A percentile compares a stretch with the other conserved stretches of the same genome.
These are phyloP conservation scores for Furcula furcula DNA, from an alignment of 2,888 invertebrate genomes.

Conservation along the genomic window DNA sequence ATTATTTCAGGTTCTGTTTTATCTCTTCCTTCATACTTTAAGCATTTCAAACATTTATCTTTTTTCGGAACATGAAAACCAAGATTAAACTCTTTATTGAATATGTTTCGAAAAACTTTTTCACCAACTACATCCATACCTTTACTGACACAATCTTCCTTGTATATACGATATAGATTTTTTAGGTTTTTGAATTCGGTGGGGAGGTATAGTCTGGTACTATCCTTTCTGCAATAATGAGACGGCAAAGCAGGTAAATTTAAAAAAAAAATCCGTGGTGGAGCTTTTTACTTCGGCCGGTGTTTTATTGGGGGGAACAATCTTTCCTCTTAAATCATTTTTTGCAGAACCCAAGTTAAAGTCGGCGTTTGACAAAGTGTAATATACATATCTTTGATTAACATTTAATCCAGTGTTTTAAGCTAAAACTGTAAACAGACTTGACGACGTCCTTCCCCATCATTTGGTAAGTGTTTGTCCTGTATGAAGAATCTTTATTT, in stretches of 20 bases:
- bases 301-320: background rate
- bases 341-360: slow-evolving; percentile 1
- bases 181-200: slow-evolving; percentile 2
- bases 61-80: slow-evolving; percentile 12
- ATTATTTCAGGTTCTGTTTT: slow-evolving; percentile 7
- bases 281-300: background rate
- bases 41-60: slow-evolving; percentile 10
- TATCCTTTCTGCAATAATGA: slow-evolving; percentile 3
- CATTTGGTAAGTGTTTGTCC: slow-evolving; percentile 6
- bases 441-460: slow-evolving; percentile 9
- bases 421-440: slow-evolving; percentile 7
- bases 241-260: slow-evolving; percentile 1
- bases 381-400: slow-evolving; percentile 6
- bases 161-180: slow-evolving; percentile 3
- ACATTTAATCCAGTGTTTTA: slow-evolving; percentile 8
- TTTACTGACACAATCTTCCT: slow-evolving; percentile 1
- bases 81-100: slow-evolving; percentile 13
- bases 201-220: slow-evolving; percentile 3
- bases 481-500: slow-evolving; percentile 5
- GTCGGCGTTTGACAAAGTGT: slow-evolving; percentile 4
- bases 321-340: slow-evolving; percentile 4
- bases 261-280: background rate
- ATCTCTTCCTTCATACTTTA: slow-evolving; percentile 8
- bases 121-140: slow-evolving; percentile 5
- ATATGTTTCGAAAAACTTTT: slow-evolving; percentile 10